A percentile compares a stretch with the other conserved stretches of the same genome.
phyloP scores from a whole-genome alignment of 2,888 invertebrate species.

The Dryobota labecula region DNA sequence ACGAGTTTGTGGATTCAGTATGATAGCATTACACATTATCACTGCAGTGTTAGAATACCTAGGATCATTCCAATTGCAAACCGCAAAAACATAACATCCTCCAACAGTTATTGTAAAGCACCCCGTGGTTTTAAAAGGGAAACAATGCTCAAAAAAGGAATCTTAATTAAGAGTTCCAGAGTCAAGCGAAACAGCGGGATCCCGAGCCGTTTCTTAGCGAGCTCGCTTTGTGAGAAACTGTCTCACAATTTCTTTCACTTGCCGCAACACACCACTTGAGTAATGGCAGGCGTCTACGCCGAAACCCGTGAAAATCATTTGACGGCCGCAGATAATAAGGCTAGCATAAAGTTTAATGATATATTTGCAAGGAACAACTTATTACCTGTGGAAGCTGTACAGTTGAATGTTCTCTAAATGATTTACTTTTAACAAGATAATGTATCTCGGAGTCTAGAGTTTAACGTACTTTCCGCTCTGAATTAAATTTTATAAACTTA shows the following conservation, averaged over 20 bases:
- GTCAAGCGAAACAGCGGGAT: conserved; percentile 78
- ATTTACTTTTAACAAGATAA: conserved; percentile 48
- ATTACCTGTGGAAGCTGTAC: conserved; percentile 30
- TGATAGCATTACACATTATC: conserved; percentile 67
- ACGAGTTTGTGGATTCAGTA: conserved; percentile 74
- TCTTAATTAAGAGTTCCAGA: conserved; percentile 76
- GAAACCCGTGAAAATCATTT: conserved; percentile 78
- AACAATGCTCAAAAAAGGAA: conserved; percentile 62
- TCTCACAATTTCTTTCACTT: conserved; percentile 80
- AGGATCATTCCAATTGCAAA: conserved; percentile 39
- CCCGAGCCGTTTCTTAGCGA: conserved; percentile 73
- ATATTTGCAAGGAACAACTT: conserved; percentile 66
- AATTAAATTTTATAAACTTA: conserved; percentile 44
- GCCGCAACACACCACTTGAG: conserved; percentile 76
- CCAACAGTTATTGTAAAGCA: conserved; percentile 20
- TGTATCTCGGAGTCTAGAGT: conserved; percentile 22
- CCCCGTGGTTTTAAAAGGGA: conserved; percentile 41
- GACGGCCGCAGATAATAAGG: conserved; percentile 67
- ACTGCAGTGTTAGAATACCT: conserved; percentile 46
- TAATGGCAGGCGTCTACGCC: conserved; percentile 71
- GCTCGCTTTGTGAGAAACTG: conserved; percentile 79
- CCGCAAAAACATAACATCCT: conserved; percentile 36
- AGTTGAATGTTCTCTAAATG: conserved; percentile 46
- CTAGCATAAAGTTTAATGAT: conserved; percentile 70
- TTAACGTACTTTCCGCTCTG: conserved; percentile 29